phyloP scores from a whole-genome alignment of 1,140 invertebrate genomes.

The Oreohelix idahoensis region DNA sequence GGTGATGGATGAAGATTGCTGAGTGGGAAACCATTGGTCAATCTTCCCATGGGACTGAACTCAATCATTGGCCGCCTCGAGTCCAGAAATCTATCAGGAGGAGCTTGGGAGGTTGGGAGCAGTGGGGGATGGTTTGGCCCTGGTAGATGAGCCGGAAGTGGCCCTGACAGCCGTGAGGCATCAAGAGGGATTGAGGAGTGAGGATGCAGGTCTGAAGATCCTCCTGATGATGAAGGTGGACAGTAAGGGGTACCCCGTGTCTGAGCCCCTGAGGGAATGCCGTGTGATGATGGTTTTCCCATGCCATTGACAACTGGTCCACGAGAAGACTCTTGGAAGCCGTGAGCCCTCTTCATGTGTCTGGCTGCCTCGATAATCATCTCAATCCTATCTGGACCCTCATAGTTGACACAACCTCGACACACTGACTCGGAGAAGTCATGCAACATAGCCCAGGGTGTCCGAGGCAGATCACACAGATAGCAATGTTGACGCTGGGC shows the following conservation, averaged over 20 bases:
- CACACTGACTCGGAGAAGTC: constrained; percentile 98
- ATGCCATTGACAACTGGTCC: constrained; percentile 46
- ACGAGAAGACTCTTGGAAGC: constrained; percentile 70
- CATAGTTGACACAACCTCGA: constrained; percentile 98
- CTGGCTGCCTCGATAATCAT: constrained; percentile 93
- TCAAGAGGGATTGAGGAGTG: constrained; percentile 40
- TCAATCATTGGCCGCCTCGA: constrained; percentile 38
- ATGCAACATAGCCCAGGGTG: constrained; percentile 99
- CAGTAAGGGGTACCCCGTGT: constrained; percentile 41
- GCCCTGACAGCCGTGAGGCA: constrained; percentile 31
- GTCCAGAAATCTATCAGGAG: constrained; percentile 40
- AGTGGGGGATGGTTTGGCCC: constrained; percentile 34
- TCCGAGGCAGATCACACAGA: constrained; percentile 97
- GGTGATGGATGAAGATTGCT: constrained; percentile 39
- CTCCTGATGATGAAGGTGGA: constrained; percentile 35
- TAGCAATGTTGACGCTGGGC: constrained; percentile 97
- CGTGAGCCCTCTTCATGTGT: constrained; percentile 89
- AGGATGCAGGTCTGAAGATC: constrained; percentile 46
- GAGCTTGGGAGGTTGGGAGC: constrained; percentile 37
- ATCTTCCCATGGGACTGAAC: constrained; percentile 49
- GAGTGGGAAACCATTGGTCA: constrained; percentile 39
- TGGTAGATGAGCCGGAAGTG: constrained; percentile 48
- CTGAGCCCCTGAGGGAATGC: constrained; percentile 49
- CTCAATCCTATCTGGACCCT: constrained; percentile 97
- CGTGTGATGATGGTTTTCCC: constrained; percentile 48